A percentile compares a stretch with the other conserved stretches of the same genome.
Evolutionary conservation across 1,140 invertebrate genomes (phyloP).

Genomic region (Drosophila simulans): DNA sequence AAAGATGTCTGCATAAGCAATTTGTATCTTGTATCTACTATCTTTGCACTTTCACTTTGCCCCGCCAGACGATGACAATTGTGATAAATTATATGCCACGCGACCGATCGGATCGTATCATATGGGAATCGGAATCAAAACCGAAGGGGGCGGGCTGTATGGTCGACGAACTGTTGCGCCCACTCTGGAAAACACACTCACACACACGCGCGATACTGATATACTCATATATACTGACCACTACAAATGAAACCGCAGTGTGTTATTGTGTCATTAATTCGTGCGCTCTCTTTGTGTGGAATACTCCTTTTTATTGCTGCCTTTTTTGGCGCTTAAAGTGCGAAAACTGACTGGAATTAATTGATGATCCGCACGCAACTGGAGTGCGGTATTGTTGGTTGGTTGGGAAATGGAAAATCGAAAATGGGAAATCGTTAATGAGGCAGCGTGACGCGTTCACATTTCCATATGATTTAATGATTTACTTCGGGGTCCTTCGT

Average conservation of each 20-base stretch:
- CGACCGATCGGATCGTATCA: constrained; percentile 26
- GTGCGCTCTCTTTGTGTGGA: constrained; percentile 13
- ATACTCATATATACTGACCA: constrained; percentile 23
- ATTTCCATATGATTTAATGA: constrained; percentile 74
- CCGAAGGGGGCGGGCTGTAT: background rate
- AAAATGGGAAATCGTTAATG: constrained; percentile 45
- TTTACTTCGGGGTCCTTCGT: constrained; percentile 30
- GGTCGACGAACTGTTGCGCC: constrained; percentile 14
- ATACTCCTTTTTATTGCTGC: constrained; percentile 5
- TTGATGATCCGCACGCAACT: constrained; percentile 68
- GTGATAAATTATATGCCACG: constrained; percentile 75
- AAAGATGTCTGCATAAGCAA: constrained; percentile 58
- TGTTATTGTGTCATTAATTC: constrained; percentile 72
- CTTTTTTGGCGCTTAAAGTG: constrained; percentile 62
- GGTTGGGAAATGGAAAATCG: background rate
- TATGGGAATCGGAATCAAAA: background rate
- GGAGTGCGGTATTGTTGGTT: background rate
- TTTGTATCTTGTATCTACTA: constrained; percentile 28
- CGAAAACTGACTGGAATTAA: constrained; percentile 69
- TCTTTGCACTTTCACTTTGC: constrained; percentile 43
- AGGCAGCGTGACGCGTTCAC: constrained; percentile 60
- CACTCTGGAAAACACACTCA: constrained; percentile 7
- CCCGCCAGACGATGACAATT: constrained; percentile 55
- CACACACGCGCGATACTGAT: constrained; percentile 4
- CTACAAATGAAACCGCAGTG: constrained; percentile 62